phyloP scores from a whole-genome alignment of 2,888 invertebrate species.

The Lithophane ornitopus region DNA sequence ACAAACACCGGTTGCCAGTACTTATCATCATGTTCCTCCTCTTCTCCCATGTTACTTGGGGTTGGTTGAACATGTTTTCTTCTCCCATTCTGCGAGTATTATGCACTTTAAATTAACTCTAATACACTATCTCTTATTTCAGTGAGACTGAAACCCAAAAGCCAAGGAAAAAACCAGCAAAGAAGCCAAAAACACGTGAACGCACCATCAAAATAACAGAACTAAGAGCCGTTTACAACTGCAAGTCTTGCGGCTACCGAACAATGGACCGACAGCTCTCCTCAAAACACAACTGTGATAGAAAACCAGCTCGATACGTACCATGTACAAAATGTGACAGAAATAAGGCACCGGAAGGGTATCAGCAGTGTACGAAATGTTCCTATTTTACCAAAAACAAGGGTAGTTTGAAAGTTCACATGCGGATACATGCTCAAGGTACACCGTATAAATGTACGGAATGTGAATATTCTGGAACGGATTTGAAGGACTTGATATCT shows the following conservation, averaged over 20 bases:
- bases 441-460: conserved; percentile 58
- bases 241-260: conserved; percentile 52
- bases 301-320: background rate
- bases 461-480: conserved; percentile 37
- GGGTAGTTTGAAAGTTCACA: conserved; percentile 47
- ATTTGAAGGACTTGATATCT: conserved; percentile 48
- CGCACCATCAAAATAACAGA: conserved; percentile 53
- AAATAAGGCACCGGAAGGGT: conserved; percentile 18
- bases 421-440: conserved; percentile 51
- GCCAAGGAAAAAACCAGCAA: conserved; percentile 1
- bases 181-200: background rate
- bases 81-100: too few species aligned
- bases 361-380: conserved; percentile 46
- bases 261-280: conserved; percentile 41
- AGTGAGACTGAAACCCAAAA: conserved; percentile 1
- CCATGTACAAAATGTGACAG: conserved; percentile 21
- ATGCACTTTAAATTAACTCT: background rate
- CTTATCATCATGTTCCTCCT: too few species aligned
- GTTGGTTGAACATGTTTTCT: too few species aligned
- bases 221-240: conserved; percentile 57
- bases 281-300: conserved; percentile 35
- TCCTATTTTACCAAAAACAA: conserved; percentile 34
- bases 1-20: background rate
- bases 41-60: too few species aligned
- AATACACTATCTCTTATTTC: conserved; percentile 4